phyloP scores from a whole-genome alignment of 2,113 vertebrate species.

The Echinops telfairi region DNA sequence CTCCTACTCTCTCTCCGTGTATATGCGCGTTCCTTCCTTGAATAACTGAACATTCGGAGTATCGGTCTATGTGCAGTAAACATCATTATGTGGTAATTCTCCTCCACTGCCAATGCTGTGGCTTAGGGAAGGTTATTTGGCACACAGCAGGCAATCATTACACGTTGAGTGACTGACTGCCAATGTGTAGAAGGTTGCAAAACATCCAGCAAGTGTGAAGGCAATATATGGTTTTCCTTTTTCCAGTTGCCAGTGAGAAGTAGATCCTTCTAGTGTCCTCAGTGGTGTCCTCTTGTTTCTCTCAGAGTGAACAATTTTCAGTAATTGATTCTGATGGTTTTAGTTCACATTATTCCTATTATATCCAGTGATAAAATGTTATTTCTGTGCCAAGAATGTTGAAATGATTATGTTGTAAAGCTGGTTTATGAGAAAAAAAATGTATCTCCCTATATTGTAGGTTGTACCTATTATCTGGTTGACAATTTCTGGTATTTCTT shows the following conservation, averaged over 20 bases:
- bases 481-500: conserved; percentile 6
- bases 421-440: conserved; percentile 22
- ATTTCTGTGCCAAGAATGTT: conserved; percentile 9
- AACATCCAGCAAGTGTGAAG: conserved; percentile 20
- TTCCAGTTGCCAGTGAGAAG: conserved; percentile 5
- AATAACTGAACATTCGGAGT: not conserved
- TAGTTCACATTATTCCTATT: not conserved
- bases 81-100: not conserved
- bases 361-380: not conserved
- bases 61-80: not conserved
- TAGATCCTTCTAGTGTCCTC: not conserved
- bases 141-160: conserved; percentile 16
- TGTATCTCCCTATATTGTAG: not conserved
- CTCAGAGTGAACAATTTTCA: conserved; percentile 7
- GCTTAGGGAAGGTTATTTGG: not conserved
- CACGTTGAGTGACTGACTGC: conserved; percentile 26
- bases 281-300: conserved; percentile 52
- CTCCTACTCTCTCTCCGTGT: not conserved
- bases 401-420: not conserved
- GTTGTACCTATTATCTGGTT: not conserved
- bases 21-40: not conserved
- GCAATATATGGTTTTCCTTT: conserved; percentile 52
- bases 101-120: not conserved
- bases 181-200: conserved; percentile 32
- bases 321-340: conserved; percentile 8